Percentiles rank a stretch among this genome's conserved stretches.
Conservation (phyloP, 2,113 vertebrate species). For the Buteo buteo region DNA sequence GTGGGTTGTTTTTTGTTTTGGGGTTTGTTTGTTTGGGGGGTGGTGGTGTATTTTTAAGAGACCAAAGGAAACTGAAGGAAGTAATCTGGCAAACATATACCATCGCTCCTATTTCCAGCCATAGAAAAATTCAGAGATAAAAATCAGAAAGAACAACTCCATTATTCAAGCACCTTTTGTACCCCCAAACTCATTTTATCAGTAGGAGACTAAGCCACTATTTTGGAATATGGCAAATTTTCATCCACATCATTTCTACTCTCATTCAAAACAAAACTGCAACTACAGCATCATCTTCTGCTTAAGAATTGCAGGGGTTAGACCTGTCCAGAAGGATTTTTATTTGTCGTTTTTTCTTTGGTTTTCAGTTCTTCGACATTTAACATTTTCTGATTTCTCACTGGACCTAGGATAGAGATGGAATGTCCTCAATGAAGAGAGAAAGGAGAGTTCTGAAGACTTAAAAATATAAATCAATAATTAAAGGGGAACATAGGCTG, state of each 20-base stretch:
- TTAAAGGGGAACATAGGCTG: neutral
- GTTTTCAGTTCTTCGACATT: neutral
- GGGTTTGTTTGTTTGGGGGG: too few relatives aligned
- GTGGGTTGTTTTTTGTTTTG: neutral
- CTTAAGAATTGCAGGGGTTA: neutral
- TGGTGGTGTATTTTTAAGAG: neutral
- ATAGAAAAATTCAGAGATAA: neutral
- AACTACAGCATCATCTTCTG: neutral
- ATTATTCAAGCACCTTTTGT: too few relatives aligned
- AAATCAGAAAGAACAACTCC: neutral
- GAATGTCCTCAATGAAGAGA: neutral
- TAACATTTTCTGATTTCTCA: neutral
- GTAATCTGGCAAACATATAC: neutral
- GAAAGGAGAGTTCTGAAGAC: neutral
- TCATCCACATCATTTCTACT: neutral
- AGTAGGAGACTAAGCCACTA: neutral
- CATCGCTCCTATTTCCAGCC: neutral
- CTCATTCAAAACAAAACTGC: neutral
- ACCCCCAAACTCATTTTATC: neutral
- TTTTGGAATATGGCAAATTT: neutral
- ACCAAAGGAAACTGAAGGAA: neutral
- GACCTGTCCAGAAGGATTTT: neutral
- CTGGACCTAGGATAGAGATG: neutral
- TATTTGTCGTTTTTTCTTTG: neutral
- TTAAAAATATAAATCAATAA: neutral